These are phyloP conservation scores for Lepidothrix coronata DNA, from an alignment of 2,113 vertebrate species.

Conservation along the genomic window DNA sequence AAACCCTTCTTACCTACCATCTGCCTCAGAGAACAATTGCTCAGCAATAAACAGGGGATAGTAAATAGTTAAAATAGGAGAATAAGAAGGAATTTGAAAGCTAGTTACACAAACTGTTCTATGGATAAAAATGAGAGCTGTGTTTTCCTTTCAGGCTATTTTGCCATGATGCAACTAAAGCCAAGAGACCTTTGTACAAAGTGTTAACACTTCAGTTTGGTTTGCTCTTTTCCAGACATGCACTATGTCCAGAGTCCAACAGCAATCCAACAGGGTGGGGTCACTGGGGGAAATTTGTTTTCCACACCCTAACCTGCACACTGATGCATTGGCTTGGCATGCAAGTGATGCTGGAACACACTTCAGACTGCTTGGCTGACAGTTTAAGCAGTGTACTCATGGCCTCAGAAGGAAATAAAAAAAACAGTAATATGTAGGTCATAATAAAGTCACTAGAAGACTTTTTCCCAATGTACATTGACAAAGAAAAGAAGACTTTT, in stretches of 20 bases:
- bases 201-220: not conserved
- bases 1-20: not conserved
- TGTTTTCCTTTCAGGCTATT: not conserved
- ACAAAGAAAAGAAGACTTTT: not conserved
- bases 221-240: not conserved
- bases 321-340: not conserved
- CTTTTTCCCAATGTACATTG: not conserved
- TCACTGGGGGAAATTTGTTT: not conserved
- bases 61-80: not conserved
- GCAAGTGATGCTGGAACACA: not conserved
- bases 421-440: not conserved
- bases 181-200: not conserved
- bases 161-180: not conserved
- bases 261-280: not conserved
- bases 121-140: not conserved
- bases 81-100: not conserved
- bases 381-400: not conserved
- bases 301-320: not conserved
- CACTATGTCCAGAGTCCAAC: not conserved
- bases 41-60: not conserved
- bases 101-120: not conserved
- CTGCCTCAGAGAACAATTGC: not conserved
- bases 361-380: not conserved
- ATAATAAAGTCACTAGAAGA: not conserved
- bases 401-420: not conserved